These are phyloP conservation scores for Drosophila neonasuta DNA, from an alignment of 2,888 invertebrate species.

Conservation along the genomic window DNA sequence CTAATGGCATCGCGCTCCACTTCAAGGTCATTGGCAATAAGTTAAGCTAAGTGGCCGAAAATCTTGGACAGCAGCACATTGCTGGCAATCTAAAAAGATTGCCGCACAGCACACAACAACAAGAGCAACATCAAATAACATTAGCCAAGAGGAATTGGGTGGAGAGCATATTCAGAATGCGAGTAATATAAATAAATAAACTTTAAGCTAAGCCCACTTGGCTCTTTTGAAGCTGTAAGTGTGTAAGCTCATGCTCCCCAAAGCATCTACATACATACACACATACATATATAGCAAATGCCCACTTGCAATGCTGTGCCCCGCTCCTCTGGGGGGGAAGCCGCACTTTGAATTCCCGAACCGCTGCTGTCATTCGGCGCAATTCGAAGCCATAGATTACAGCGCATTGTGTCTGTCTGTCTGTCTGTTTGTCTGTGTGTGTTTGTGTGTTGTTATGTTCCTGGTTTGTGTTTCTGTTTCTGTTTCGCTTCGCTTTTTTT, in stretches of 20 bases:
- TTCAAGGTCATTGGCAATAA: constrained; percentile 36
- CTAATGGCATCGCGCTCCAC: constrained; percentile 10
- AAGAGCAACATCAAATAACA: constrained; percentile 15
- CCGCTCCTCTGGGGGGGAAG: neutral
- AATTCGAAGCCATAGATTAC: constrained; percentile 44
- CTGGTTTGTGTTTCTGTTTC: neutral
- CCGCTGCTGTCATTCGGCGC: constrained; percentile 37
- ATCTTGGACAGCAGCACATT: constrained; percentile 12
- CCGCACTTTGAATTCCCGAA: constrained; percentile 29
- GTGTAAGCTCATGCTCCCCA: constrained; percentile 15
- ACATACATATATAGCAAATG: neutral
- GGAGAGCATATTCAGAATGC: constrained; percentile 15
- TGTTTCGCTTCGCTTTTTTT: constrained; percentile 4
- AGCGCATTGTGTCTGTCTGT: constrained; percentile 27
- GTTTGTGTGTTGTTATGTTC: constrained; percentile 20
- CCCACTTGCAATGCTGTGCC: constrained; percentile 7
- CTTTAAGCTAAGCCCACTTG: constrained; percentile 57
- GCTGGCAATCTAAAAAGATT: constrained; percentile 7
- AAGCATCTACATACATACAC: neutral
- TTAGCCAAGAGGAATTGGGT: constrained; percentile 17
- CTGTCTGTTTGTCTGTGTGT: constrained; percentile 6
- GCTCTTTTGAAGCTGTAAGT: constrained; percentile 36
- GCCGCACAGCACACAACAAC: constrained; percentile 16
- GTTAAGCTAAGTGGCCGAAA: constrained; percentile 27
- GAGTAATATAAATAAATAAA: constrained; percentile 54